Evolutionary conservation across 92 coral and sea anemone species (phyloP), one percentile per base, ranked within the genome.

Genomic region (Plumapathes pennacea): DNA sequence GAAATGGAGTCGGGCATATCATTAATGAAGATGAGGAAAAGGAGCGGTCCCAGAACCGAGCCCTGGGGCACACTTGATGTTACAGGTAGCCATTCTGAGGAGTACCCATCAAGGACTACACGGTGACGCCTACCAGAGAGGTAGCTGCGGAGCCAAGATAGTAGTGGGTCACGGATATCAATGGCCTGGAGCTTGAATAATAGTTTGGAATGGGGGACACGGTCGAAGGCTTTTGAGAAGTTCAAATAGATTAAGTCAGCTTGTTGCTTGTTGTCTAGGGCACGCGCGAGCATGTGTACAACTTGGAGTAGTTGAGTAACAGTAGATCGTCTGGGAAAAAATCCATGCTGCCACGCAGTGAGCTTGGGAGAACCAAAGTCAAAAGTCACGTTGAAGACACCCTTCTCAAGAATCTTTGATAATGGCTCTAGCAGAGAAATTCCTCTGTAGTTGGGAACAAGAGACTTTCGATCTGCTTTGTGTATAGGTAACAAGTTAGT

Each of bases 341-440:
- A 74, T 28, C 69, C 76, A 66, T 76, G 63, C 46, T 57, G 83
- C 69, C 76, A 48, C 12, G 47, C 46, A 13, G 70, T 36, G 37
- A 67, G 20, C 41, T 43, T 38, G 0, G 81, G 56, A 28, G 9
- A 64, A 23, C 63, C 40, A 43, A 39, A 12, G 39, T 44, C 24
- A 64, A 64, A 73, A 4, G 63, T 44, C 17, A 38, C 73, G 45
- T 42, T 36, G 32, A 41, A 63, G 8, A 73, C 72, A 7, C 18
- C 72, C 31, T 65, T 62, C 43, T 73, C 73, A 25, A 74, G 14
- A 10, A 74, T 25, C 32, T 74, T 74, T 52, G 67, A 63, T 28
- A 74, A 49, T 5, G 5, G 54, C 22, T 55, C 62, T 10, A 55
- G 62, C 24, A 55, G 27, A 3, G 27, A 32, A 55, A 55, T 55